Conservation (phyloP, 2,888 invertebrate genomes). For the Diogma glabrata region DNA sequence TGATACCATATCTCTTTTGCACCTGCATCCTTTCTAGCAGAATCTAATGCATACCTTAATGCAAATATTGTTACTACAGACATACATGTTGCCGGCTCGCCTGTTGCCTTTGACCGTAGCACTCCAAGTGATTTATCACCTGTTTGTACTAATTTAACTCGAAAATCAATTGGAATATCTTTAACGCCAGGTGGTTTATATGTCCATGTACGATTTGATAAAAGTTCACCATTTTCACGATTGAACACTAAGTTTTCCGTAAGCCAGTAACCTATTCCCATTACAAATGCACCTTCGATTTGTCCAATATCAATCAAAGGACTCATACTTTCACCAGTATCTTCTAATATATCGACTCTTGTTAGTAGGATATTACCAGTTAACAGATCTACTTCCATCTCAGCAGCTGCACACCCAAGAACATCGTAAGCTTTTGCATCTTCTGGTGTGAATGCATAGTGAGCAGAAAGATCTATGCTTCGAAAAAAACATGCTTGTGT, state of each 20-base stretch:
- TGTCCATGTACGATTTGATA: constrained; percentile 50
- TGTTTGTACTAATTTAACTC: constrained; percentile 41
- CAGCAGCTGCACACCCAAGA: constrained; percentile 47
- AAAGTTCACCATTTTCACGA: constrained; percentile 39
- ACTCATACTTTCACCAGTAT: constrained; percentile 53
- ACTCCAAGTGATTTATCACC: constrained; percentile 41
- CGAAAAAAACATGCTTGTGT: constrained; percentile 17
- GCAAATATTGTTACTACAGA: constrained; percentile 34
- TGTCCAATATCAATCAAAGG: constrained; percentile 57
- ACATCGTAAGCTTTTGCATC: constrained; percentile 44
- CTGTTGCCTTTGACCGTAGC: constrained; percentile 41
- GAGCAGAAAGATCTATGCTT: constrained; percentile 22
- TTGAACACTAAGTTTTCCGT: constrained; percentile 44
- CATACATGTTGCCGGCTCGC: constrained; percentile 28
- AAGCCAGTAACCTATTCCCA: constrained; percentile 47
- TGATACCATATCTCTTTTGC: constrained; percentile 44
- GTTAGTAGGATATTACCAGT: constrained; percentile 55
- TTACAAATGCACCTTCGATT: constrained; percentile 48
- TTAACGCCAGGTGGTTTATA: constrained; percentile 46
- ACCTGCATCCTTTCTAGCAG: constrained; percentile 43
- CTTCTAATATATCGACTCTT: constrained; percentile 57
- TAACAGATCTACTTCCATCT: constrained; percentile 60
- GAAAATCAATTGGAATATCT: constrained; percentile 47
- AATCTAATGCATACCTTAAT: constrained; percentile 41
- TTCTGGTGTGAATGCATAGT: constrained; percentile 25